Evolutionary conservation across 2,797 vertebrate species (phyloP), one percentile per base, ranked within the genome.

Genomic region (Phataginus tricuspis): DNA sequence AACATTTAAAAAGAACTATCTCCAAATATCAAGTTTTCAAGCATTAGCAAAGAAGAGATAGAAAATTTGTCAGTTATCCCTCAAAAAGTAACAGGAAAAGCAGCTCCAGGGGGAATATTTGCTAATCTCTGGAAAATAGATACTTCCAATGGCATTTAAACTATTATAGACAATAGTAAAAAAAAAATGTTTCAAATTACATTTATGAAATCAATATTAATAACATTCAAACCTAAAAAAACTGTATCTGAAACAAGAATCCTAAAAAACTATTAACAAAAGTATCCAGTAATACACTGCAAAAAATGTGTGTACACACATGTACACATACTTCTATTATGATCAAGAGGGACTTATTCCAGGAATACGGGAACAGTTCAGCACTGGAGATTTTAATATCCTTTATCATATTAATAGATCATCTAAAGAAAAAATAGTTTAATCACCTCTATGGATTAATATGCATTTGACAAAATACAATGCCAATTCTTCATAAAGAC

Each of bases 11-110:
- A 89, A 83, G 34, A 82, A 39, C 49, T 37, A 18, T 84, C 64
- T 94, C 68, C 53, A 96, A 86, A 86, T 90, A 64, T 96, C 53
- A 51, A 75, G 84, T 75, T 95, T 55, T 45, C 45, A 45, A 15
- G 8, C 23, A 68, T 51, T 78, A 34, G 29, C 27, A 15, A 71
- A 61, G 63, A 87, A 69, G 63, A 90, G 51, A 84, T 13, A 90
- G 71, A 75, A 77, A 77, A 78, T 78, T 2, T 61, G 23, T 89
- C 27, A 61, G 18, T 42, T 71, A 34, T 8, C 1, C 11, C 63
- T 78, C 27, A 90, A 71, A 86, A 71, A 42, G 27, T 23, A 53
- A n/a, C 19, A 69, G 53, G 51, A 39, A 55, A 71, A 74, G 15
- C 34, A 89, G 21, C 51, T 89, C n/a, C 13, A 18, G 49, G 78